phyloP scores from a whole-genome alignment of 2,113 vertebrate genomes.

The Microcebus jonahi region DNA sequence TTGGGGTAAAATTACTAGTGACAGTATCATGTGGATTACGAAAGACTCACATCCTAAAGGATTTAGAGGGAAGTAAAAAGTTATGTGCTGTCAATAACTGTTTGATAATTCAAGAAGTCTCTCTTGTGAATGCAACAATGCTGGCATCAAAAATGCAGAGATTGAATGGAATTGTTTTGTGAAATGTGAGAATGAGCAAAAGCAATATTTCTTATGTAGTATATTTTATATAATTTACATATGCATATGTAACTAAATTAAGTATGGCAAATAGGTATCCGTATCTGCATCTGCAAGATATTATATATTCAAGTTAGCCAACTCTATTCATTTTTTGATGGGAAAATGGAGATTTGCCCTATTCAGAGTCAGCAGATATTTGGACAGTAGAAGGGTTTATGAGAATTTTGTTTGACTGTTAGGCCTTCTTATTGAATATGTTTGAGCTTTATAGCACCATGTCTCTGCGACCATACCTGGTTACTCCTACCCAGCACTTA shows the following conservation, averaged over 20 bases:
- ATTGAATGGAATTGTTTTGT: not conserved
- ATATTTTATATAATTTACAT: not conserved
- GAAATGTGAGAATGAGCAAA: not conserved
- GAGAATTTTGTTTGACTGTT: not conserved
- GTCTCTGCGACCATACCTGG: not conserved
- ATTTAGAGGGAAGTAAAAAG: not conserved
- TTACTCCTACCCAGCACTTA: too few relatives aligned
- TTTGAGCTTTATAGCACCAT: not conserved
- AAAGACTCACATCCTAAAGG: not conserved
- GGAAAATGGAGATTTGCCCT: not conserved
- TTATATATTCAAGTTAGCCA: not conserved
- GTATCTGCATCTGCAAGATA: not conserved
- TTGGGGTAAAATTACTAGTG: not conserved
- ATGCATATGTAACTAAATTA: not conserved
- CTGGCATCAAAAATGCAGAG: not conserved
- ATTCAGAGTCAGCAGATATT: not conserved
- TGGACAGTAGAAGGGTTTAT: not conserved
- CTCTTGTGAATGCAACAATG: too few relatives aligned
- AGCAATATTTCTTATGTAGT: not conserved
- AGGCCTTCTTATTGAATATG: not conserved
- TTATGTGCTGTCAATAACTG: not conserved
- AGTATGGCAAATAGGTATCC: not conserved
- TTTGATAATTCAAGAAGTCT: not conserved
- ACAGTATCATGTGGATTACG: not conserved
- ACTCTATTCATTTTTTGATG: not conserved